Evolutionary conservation across 2,113 vertebrate genomes (phyloP), one percentile per base, ranked within the genome.

Genomic region (Mus spicilegus): DNA sequence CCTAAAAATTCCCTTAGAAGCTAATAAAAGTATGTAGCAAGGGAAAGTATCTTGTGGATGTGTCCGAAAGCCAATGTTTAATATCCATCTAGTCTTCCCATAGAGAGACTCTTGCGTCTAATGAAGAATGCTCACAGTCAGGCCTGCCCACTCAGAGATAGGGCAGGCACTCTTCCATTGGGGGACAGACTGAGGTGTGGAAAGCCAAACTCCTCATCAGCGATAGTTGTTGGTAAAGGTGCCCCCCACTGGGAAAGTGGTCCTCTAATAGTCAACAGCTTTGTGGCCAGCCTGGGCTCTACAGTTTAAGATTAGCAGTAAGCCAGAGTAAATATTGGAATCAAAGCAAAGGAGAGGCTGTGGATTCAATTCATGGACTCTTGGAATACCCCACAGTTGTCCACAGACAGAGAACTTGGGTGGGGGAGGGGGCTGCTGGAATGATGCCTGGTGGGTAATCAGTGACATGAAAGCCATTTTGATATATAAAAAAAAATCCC

Each of bases 181-280:
- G 46, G 36, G 19, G 12, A 70, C 1, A 49, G 67, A 54, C 14
- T 49, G 13, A 49, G 36, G 28, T 51, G 33, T 5, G 10, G 26
- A 12, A 6, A n/a, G 69, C 81, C 14, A 76, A 56, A 63, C 26
- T 69, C 36, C 3, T 0, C 8, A 49, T 36, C 22, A 1, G 7
- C 42, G 13, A 12, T 11, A n/a, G 13, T 42, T 89, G 6, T 8
- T 42, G 17, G 51, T 46, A 56, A 85, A 91, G 77, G n/a, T 42
- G 3, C 11, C 6, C 56, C 58, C 2, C 1, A 0, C 0, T 24
- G 30, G 28, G n/a, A 42, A 70, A 51, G 24, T 0, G 8, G 19
- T 33, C 20, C 9, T 13, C 1, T 0, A 8, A 3, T 12, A 49
- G 13, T 36, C 28, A 49, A 10, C 13, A 9, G 16, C 51, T 26